These are phyloP conservation scores for Condylura cristata DNA, from an alignment of 2,113 vertebrate genomes.

Conservation along the genomic window DNA sequence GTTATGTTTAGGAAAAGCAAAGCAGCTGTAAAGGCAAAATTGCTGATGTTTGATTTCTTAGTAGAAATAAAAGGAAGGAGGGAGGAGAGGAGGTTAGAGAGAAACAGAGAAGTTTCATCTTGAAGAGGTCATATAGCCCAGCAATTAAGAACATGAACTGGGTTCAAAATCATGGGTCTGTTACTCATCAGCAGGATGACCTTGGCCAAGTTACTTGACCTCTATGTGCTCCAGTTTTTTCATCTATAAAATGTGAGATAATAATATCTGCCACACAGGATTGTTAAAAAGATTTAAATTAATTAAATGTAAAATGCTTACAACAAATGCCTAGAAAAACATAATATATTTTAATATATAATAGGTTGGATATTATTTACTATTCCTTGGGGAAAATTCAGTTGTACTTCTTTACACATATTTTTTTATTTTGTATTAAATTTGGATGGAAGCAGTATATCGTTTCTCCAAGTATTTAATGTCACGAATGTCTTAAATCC, in stretches of 20 bases:
- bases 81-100: not conserved
- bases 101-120: not conserved
- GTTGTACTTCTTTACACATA: not conserved
- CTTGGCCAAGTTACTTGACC: not conserved
- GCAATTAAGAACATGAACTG: not conserved
- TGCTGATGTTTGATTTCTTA: slow-evolving; percentile 23
- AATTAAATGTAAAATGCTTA: not conserved
- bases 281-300: not conserved
- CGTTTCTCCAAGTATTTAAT: slow-evolving; percentile 8
- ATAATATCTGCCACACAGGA: not conserved
- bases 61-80: not conserved
- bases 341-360: not conserved
- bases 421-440: slow-evolving; percentile 19
- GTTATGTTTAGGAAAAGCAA: slow-evolving; percentile 19
- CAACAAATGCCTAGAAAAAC: not conserved
- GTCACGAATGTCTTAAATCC: not conserved
- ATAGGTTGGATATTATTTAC: not conserved
- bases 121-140: not conserved
- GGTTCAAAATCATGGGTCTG: slow-evolving; percentile 19
- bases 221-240: not conserved
- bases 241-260: not conserved
- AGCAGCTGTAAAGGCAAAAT: not conserved
- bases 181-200: not conserved
- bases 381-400: slow-evolving; percentile 46
- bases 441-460: not conserved